Evolutionary conservation across 1,140 invertebrate genomes (phyloP).

Genomic region (Steinernema feltiae): DNA sequence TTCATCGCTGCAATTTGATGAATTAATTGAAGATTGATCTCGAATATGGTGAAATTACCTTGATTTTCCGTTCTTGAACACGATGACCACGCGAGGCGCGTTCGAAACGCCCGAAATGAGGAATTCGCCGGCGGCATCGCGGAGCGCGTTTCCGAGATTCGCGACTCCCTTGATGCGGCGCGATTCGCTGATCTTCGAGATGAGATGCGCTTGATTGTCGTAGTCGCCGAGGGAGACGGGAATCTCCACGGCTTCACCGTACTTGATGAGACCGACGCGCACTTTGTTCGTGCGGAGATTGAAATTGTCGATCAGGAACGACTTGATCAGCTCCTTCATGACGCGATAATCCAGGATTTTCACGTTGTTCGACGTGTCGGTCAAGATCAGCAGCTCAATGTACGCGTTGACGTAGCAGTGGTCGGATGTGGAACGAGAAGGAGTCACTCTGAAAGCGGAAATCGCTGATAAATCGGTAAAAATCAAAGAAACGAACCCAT

Average conservation of each 20-base stretch:
- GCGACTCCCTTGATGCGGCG: constrained; percentile 48
- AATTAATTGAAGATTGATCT: background rate
- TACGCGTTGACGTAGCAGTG: constrained; percentile 48
- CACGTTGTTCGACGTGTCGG: constrained; percentile 54
- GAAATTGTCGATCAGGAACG: constrained; percentile 51
- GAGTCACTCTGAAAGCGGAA: constrained; percentile 14
- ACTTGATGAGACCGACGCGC: constrained; percentile 52
- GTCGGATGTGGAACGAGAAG: constrained; percentile 26
- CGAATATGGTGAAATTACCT: constrained; percentile 27
- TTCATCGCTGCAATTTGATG: constrained; percentile 37
- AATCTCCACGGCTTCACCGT: constrained; percentile 39
- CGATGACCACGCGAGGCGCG: constrained; percentile 45
- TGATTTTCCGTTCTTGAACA: constrained; percentile 54
- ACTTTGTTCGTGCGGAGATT: constrained; percentile 48
- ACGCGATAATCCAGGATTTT: constrained; percentile 56
- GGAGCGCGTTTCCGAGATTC: constrained; percentile 48
- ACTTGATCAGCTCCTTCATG: constrained; percentile 55
- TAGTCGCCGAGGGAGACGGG: constrained; percentile 55
- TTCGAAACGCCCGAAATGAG: constrained; percentile 41
- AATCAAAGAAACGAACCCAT: too few relatives aligned
- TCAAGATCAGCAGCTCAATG: constrained; percentile 49
- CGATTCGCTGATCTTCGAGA: constrained; percentile 48
- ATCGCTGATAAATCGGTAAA: too few relatives aligned
- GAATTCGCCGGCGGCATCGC: constrained; percentile 50
- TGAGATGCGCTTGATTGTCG: constrained; percentile 42